Percentiles rank a stretch among this genome's conserved stretches.
Conservation (phyloP, 2,888 invertebrate genomes). For the Eupelmus urozonus region DNA sequence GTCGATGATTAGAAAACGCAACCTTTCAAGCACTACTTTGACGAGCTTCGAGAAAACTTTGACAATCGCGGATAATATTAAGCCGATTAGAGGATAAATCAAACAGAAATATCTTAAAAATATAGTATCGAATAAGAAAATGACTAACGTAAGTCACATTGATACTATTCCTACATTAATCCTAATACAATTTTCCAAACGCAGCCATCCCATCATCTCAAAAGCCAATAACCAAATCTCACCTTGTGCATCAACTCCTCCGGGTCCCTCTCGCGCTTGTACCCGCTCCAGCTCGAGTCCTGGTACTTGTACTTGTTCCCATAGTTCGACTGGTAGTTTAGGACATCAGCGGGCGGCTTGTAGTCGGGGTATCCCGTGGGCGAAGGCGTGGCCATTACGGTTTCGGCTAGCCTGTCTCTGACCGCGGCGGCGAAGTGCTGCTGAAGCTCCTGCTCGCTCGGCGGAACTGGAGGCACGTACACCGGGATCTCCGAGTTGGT, state of each 20-base stretch:
- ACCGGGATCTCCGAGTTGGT: slow-evolving; percentile 31
- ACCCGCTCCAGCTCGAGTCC: slow-evolving; percentile 55
- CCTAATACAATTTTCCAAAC: no score
- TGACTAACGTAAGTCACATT: no score
- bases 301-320: slow-evolving; percentile 15
- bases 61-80: no score
- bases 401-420: background rate
- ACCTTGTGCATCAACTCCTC: slow-evolving; percentile 72
- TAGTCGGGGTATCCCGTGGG: slow-evolving; percentile 90
- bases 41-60: no score
- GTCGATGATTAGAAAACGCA: no score
- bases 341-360: slow-evolving; percentile 85
- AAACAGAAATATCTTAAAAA: no score
- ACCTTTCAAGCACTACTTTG: no score
- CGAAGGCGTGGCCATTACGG: slow-evolving; percentile 80
- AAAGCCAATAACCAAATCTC: no score
- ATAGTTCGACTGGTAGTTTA: slow-evolving; percentile 71
- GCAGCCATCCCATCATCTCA: no score
- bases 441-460: slow-evolving; percentile 17
- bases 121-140: no score
- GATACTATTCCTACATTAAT: no score
- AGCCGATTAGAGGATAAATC: no score
- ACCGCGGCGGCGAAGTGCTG: background rate
- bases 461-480: slow-evolving; percentile 46
- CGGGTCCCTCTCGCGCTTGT: slow-evolving; percentile 64